Base-by-base conservation (phyloP, 2,888 invertebrate species). In the Synanthedon formicaeformis region DNA sequence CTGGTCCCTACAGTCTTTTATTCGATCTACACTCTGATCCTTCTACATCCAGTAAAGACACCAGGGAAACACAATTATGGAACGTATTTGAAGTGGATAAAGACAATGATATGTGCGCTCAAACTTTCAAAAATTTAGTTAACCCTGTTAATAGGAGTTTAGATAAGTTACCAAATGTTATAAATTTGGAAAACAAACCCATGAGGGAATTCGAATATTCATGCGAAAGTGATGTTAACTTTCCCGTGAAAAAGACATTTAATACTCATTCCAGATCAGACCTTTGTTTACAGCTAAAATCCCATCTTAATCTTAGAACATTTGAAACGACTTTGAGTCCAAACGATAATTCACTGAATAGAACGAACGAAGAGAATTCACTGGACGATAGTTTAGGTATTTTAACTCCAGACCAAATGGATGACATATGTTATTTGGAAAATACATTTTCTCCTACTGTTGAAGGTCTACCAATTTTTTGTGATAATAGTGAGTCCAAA, bases 331-430 rank as follows among this genome's bases (percentile, higher is more conserved):
- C 83, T 58, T 64, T 75, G 59, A 86, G 85, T 66, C 87, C 88
- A 51, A 87, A 80, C 64, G 88, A 88, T 53, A 86, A 80, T 60
- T 88, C 88, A 48, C 57, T 80, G 51, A 85, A 72, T 57, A 79
- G 81, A 69, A 77, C 84, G 51, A 90, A 90, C 68, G 94, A 94
- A 74, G 92, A 94, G 70, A 93, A 94, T 72, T 96, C 95, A 2
- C 90, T 94, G 63, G 95, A 95, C 68, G 95, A 96, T 71, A 94
- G 94, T 65, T 85, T 96, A 62, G 96, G 96, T 4, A 96, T 96
- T 65, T 84, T 96, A 57, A 95, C 96, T 10, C 95, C 96, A 0
- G 95, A 95, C 81, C 95, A 96, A 79, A 95, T 96, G 94, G 93
- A 94, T 67, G 91, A 90, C 65, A 90, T 91, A 60, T 90, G 90